Evolutionary conservation across 2,113 vertebrate genomes (phyloP).

Genomic region (Sterna hirundo): DNA sequence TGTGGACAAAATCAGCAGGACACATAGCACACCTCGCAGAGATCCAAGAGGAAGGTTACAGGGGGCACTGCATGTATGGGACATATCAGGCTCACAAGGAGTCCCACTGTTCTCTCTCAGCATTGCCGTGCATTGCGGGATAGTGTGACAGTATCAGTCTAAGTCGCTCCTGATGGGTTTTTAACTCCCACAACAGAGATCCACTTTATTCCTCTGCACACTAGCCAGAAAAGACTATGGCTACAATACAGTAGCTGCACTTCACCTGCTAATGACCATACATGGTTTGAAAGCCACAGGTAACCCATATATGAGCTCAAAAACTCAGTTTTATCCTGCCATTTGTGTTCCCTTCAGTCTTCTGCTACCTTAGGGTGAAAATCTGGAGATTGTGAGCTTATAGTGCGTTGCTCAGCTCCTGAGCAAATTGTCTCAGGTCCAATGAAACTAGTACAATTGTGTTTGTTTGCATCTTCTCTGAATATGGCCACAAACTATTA

Average conservation of each 20-base stretch:
- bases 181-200: background rate
- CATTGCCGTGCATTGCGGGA: background rate
- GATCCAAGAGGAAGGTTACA: background rate
- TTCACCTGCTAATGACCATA: background rate
- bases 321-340: background rate
- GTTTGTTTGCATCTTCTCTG: background rate
- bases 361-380: background rate
- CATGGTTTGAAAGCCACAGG: background rate
- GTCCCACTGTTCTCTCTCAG: background rate
- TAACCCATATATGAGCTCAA: background rate
- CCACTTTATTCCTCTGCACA: background rate
- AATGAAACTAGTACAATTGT: background rate
- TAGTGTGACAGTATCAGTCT: background rate
- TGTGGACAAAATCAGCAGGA: background rate
- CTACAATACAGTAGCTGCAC: fast-evolving
- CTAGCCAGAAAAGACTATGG: background rate
- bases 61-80: fast-evolving
- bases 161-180: background rate
- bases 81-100: background rate
- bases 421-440: background rate
- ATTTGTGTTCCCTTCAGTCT: background rate
- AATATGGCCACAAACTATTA: background rate
- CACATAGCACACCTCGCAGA: background rate
- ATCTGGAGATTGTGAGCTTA: background rate
- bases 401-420: background rate